These are phyloP conservation scores for Acleris laterana DNA, from an alignment of 2,888 invertebrate species.

Conservation along the genomic window DNA sequence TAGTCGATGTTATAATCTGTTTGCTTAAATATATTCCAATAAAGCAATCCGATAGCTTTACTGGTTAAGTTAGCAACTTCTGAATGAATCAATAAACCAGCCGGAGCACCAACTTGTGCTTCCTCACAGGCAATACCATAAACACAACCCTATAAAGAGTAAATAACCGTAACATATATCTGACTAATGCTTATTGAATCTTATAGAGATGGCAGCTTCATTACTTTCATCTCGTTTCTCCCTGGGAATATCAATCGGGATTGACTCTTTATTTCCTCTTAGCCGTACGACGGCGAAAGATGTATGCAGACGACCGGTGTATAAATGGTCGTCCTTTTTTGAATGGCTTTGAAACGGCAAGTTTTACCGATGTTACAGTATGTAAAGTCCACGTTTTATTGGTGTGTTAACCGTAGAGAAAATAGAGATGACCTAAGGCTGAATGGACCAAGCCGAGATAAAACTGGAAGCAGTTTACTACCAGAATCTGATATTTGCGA, in stretches of 20 bases:
- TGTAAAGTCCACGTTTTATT: no score
- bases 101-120: background rate
- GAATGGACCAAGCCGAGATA: no score
- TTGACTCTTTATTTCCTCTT: constrained; percentile 16
- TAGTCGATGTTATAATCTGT: constrained; percentile 10
- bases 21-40: constrained; percentile 7
- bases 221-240: constrained; percentile 28
- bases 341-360: constrained; percentile 1
- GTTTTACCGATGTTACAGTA: background rate
- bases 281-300: constrained; percentile 12
- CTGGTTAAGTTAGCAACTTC: background rate
- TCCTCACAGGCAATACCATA: constrained; percentile 17
- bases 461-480: no score
- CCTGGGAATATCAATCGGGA: constrained; percentile 23
- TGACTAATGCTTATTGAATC: constrained; percentile 36
- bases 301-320: constrained; percentile 2
- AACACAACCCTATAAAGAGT: constrained; percentile 27
- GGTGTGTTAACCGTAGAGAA: no score
- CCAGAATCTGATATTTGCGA: no score
- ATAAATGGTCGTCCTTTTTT: constrained; percentile 20
- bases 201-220: constrained; percentile 25
- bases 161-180: constrained; percentile 30
- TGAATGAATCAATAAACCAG: constrained; percentile 10
- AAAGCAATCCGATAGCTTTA: background rate
- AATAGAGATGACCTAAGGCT: no score